A percentile compares a stretch with the other conserved stretches of the same genome.
These are phyloP conservation scores for Sternarchorhynchus goeldii DNA, from an alignment of 2,797 vertebrate genomes.

Conservation along the genomic window DNA sequence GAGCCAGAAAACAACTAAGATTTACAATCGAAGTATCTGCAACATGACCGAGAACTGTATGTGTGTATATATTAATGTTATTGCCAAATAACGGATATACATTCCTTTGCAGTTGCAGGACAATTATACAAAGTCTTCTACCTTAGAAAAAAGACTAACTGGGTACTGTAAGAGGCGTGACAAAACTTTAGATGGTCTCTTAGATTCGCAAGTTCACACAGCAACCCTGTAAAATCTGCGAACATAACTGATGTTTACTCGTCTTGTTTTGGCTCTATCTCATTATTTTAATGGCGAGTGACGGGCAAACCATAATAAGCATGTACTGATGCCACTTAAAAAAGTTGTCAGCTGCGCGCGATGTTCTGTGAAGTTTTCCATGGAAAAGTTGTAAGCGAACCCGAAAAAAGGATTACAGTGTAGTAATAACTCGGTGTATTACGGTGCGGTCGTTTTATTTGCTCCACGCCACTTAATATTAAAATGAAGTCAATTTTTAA, in stretches of 20 bases:
- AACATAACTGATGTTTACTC: constrained; percentile 31
- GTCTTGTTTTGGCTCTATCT: constrained; percentile 22
- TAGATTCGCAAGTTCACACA: no score
- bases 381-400: not conserved
- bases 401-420: not conserved
- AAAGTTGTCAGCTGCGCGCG: not conserved
- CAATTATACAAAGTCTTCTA: no score
- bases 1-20: no score
- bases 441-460: not conserved
- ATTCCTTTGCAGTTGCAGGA: no score
- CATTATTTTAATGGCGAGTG: constrained; percentile 14
- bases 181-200: no score
- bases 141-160: no score
- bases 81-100: no score
- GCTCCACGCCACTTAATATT: not conserved
- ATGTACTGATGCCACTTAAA: constrained; percentile 39
- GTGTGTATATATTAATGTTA: no score
- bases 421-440: not conserved
- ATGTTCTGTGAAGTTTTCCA: not conserved
- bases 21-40: no score
- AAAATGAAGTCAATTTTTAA: not conserved
- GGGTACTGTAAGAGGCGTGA: no score
- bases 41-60: no score
- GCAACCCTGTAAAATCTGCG: constrained; percentile 14
- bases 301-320: constrained; percentile 46